Evolutionary conservation across 2,888 invertebrate genomes (phyloP), one percentile per base, ranked within the genome.

Genomic region (Polydesmus complanatus): DNA sequence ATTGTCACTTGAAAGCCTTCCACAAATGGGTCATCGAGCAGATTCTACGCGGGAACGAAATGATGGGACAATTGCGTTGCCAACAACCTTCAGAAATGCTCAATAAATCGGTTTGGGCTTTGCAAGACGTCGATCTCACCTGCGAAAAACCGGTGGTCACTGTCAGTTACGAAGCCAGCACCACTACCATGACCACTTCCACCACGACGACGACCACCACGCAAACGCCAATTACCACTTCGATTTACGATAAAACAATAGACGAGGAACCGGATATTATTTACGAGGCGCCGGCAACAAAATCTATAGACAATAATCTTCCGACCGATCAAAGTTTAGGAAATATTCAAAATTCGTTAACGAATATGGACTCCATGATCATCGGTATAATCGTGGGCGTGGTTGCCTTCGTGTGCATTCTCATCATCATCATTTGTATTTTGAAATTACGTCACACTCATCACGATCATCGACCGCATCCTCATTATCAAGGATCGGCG

Each of bases 321-420:
- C 27, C 59, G 27, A 27, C n/a, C n/a, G 21, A 22, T 2, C 19
- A n/a, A 54, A 50, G 54, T 26, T 21, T 21, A 18, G 51, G 27
- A 19, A 25, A 3, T n/a, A 22, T 22, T 19, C 27, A 25, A 37
- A 21, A 23, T 58, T 58, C 65, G 0, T 80, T 87, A 14, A 84
- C 81, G 60, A 91, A 90, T 68, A 92, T 93, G 68, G 92, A 92
- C 68, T 91, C 90, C 2, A 77, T 93, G n/a, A 92, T 93, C 58
- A 92, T 93, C 63, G 90, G 90, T n/a, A 92, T 93, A 66, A 91
- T 92, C 0, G 91, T 91, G 0, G 91, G 92, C 1, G 91, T 92
- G 1, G 90, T 93, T 0, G 89, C 88, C 1, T 89, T 93, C 70
- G 90, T 93, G 66, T 87, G 87, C 14, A 86, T 92, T 65, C 79